Evolutionary conservation across 2,888 invertebrate genomes (phyloP), one percentile per base, ranked within the genome.

Genomic region (Tetragonisca angustula): DNA sequence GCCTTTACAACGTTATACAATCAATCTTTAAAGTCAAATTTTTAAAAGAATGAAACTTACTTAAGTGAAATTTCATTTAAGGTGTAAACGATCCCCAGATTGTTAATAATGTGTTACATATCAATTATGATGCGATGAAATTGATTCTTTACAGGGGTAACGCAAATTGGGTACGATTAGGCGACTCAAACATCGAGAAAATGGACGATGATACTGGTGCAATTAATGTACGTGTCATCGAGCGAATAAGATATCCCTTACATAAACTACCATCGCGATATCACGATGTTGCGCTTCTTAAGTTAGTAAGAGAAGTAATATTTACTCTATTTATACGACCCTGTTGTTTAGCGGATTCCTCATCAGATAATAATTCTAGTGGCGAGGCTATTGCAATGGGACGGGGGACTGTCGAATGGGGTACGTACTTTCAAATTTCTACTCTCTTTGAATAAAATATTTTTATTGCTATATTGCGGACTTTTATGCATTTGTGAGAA

Each of bases 211-310:
- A 92, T 3, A 94, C 0, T 43, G 84, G 90, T 21, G 93, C 94
- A 0, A 94, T 94, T 83, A 90, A 94, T 50, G 92, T 94, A 24
- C 89, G 88, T 15, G 88, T 95, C 0, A 69, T 90, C 0, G 81
- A 93, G 62, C 92, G 91, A 64, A 93, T 94, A 76, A 85, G 90
- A 24, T 94, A 96, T 91, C 95, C 95, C 0, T 85, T 92, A 0
- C 95, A 95, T 87, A 92, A 91, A 67, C 82, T 90, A 5, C 93
- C 94, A 0, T 21, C 70, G 1, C 24, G 94, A 74, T 96, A 96
- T 86, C 94, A 96, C 87, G 96, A 96, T 81, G 95, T 96, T 62
- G 96, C 95, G 15, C 91, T 96, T 2, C 79, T 96, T 1, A 93
- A 94, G 87, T 87, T 96, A 61, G 94, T 94, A 50, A 86, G 88